phyloP scores from a whole-genome alignment of 2,888 invertebrate genomes.

The Caenorhabditis sp. region DNA sequence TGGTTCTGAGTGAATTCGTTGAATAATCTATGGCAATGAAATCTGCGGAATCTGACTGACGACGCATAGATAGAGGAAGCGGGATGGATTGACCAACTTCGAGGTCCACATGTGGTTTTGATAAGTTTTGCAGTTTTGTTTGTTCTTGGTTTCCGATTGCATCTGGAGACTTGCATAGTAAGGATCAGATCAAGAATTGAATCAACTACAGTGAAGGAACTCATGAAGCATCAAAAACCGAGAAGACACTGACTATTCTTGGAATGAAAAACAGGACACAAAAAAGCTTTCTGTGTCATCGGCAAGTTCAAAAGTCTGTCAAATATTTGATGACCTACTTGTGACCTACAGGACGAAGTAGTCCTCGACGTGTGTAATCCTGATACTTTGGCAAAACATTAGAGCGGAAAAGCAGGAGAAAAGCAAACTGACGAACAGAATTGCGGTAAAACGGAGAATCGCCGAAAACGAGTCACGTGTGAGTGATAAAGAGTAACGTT shows the following conservation, averaged over 20 bases:
- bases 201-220: neutral
- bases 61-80: conserved; percentile 13
- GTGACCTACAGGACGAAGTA: conserved; percentile 43
- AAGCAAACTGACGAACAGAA: conserved; percentile 29
- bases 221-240: neutral
- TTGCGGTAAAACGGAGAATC: conserved; percentile 20
- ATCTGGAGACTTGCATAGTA: too few relatives aligned
- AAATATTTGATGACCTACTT: conserved; percentile 59
- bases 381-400: conserved; percentile 55
- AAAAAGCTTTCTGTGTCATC: conserved; percentile 2
- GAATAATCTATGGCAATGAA: conserved; percentile 48
- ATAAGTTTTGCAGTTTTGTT: conserved; percentile 32
- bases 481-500: neutral
- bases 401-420: conserved; percentile 4
- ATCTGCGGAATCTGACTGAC: conserved; percentile 11
- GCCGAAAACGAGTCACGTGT: conserved; percentile 30
- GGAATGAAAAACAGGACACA: conserved; percentile 11
- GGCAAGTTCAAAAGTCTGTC: conserved; percentile 22
- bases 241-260: neutral
- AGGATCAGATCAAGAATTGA: neutral
- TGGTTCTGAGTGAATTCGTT: conserved; percentile 4
- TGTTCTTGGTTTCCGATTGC: neutral
- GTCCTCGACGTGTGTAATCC: conserved; percentile 46
- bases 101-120: conserved; percentile 42
- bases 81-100: neutral